Evolutionary conservation across 2,888 invertebrate species (phyloP).

Genomic region (Hetaerina titia): DNA sequence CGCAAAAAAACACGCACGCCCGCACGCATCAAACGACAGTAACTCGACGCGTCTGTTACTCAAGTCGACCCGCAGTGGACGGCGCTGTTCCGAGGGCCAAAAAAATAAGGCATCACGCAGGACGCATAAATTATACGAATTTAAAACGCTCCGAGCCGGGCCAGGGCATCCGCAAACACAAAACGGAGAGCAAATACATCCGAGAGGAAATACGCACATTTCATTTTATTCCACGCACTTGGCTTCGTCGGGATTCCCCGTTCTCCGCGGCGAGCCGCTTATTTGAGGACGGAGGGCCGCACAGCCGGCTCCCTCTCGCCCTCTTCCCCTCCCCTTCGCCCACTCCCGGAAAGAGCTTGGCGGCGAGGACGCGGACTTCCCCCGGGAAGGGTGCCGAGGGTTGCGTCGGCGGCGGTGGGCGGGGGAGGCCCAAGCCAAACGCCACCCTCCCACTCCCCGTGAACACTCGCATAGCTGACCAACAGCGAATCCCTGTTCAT

Average conservation of each 20-base stretch:
- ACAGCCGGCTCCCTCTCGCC: not conserved
- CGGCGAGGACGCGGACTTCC: not conserved
- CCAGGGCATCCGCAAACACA: not conserved
- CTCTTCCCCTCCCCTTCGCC: not conserved
- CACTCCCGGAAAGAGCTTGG: not conserved
- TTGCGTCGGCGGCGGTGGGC: no score
- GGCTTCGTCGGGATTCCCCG: not conserved
- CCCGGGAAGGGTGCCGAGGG: not conserved
- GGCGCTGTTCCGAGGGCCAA: not conserved
- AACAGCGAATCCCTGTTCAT: no score
- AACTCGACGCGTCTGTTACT: not conserved
- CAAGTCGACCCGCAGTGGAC: not conserved
- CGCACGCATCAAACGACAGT: not conserved
- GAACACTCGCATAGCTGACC: no score
- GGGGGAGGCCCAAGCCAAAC: no score
- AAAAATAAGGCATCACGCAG: not conserved
- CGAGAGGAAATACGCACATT: not conserved
- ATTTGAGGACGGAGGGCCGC: not conserved
- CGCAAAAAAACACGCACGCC: not conserved
- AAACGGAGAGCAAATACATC: not conserved
- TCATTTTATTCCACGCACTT: slow-evolving; percentile 6
- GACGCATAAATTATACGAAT: slow-evolving; percentile 26
- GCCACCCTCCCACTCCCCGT: no score
- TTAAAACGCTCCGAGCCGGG: not conserved
- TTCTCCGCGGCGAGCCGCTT: not conserved